Conservation (phyloP, 2,797 vertebrate species). For the Diglossa cyanea region DNA sequence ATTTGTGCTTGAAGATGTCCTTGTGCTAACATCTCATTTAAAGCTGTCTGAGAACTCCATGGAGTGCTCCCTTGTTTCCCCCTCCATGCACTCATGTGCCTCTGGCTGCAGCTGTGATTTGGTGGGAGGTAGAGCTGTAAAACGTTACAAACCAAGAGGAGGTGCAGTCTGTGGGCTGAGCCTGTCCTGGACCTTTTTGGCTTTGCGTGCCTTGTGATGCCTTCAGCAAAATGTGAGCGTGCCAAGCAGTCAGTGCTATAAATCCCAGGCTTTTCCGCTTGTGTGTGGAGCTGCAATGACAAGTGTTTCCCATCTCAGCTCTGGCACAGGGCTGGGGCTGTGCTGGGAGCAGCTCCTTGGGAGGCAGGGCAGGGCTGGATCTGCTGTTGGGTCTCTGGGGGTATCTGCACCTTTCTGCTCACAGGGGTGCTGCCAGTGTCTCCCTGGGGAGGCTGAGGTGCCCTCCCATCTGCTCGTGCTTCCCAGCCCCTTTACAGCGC, state of each 20-base stretch:
- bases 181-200: neutral
- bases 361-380: neutral
- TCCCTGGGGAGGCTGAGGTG: neutral
- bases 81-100: accelerated
- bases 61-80: neutral
- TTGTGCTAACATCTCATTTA: neutral
- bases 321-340: neutral
- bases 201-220: neutral
- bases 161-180: neutral
- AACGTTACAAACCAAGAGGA: neutral
- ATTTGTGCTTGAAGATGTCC: neutral
- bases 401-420: neutral
- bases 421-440: neutral
- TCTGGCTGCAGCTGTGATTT: accelerated
- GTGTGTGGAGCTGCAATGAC: accelerated
- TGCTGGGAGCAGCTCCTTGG: neutral
- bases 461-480: accelerated
- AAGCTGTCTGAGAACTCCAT: neutral
- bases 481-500: neutral
- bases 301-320: neutral
- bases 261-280: neutral
- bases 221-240: neutral
- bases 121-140: neutral
- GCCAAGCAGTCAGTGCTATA: neutral
- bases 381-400: neutral